These are phyloP conservation scores for Blastobasis lacticolella DNA, from an alignment of 2,888 invertebrate species.

Conservation along the genomic window DNA sequence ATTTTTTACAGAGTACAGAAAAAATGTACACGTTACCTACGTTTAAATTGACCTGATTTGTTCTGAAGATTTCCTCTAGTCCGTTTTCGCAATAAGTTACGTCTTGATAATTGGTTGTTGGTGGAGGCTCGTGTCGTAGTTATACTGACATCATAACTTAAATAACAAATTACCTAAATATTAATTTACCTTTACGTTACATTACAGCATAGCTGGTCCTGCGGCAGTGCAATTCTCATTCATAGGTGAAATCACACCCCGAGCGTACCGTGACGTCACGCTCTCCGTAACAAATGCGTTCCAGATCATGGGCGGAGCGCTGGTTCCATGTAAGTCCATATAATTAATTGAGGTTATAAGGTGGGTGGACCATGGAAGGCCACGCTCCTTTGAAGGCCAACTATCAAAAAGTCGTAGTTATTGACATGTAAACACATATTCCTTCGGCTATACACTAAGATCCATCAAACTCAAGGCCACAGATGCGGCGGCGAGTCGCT, in stretches of 20 bases:
- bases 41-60: no score
- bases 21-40: no score
- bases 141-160: no score
- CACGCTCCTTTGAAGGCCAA: conserved; percentile 15
- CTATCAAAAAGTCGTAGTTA: conserved; percentile 11
- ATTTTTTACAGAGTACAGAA: no score
- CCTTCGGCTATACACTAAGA: conserved; percentile 9
- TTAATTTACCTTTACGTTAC: no score
- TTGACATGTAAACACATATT: conserved; percentile 9
- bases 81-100: no score
- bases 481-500: conserved; percentile 9
- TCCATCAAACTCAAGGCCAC: conserved; percentile 11
- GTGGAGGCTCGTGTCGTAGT: no score
- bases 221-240: conserved; percentile 58
- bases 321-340: conserved; percentile 54
- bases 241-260: conserved; percentile 60
- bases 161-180: no score
- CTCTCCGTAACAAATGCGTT: conserved; percentile 56
- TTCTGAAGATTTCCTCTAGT: no score
- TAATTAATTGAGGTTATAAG: conserved; percentile 1
- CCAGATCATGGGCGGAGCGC: conserved; percentile 49
- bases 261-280: conserved; percentile 47
- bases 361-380: conserved; percentile 15
- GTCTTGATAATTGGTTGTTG: no score
- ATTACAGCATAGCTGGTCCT: conserved; percentile 57